Evolutionary conservation across 2,113 vertebrate genomes (phyloP).

Genomic region (Nothobranchius kuhntae): DNA sequence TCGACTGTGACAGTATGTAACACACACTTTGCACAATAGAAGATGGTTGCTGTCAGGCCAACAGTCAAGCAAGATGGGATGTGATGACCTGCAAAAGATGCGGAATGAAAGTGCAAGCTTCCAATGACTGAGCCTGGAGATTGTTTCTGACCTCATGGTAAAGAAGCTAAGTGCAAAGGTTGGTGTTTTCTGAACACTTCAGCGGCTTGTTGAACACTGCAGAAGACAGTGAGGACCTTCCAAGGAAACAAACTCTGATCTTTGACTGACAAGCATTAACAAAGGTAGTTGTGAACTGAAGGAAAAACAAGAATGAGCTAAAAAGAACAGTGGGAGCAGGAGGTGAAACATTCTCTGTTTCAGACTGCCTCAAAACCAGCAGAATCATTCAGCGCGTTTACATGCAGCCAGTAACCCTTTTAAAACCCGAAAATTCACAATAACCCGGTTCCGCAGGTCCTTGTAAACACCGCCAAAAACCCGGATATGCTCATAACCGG

Average conservation of each 20-base stretch:
- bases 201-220: constrained; percentile 53
- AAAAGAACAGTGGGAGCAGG: constrained; percentile 2
- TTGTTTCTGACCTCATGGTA: constrained; percentile 12
- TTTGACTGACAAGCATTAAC: constrained; percentile 58
- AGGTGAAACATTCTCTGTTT: constrained; percentile 45
- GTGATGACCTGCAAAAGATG: constrained; percentile 39
- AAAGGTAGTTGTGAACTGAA: constrained; percentile 31
- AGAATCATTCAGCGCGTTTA: too few relatives aligned
- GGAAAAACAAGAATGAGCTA: constrained; percentile 9
- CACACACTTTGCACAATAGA: constrained; percentile 2
- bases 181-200: constrained; percentile 43
- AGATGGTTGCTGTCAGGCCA: constrained; percentile 37
- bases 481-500: too few relatives aligned
- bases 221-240: constrained; percentile 32
- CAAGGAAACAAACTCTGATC: constrained; percentile 18
- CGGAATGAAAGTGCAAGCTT: not conserved
- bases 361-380: constrained; percentile 40
- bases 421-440: too few relatives aligned
- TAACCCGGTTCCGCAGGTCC: too few relatives aligned
- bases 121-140: constrained; percentile 10
- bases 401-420: too few relatives aligned
- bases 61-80: constrained; percentile 36
- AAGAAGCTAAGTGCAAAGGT: constrained; percentile 41
- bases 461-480: too few relatives aligned
- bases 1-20: not conserved